A percentile compares a stretch with the other conserved stretches of the same genome.
phyloP scores from a whole-genome alignment of 2,113 vertebrate genomes.

The Butorides virescens region DNA sequence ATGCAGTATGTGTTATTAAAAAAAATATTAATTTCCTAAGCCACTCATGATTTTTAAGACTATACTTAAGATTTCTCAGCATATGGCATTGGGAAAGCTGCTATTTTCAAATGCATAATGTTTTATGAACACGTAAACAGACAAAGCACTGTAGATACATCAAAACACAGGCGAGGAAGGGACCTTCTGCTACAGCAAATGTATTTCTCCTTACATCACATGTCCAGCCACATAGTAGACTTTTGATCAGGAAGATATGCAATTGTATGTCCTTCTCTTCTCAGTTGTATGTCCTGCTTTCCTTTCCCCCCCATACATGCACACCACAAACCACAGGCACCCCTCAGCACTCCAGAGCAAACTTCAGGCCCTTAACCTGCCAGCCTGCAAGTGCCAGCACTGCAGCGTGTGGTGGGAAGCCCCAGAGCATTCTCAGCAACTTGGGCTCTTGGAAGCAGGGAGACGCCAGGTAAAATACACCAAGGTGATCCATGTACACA shows the following conservation, averaged over 20 bases:
- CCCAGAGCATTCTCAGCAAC: not conserved
- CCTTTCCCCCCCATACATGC: not conserved
- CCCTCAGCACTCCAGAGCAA: not conserved
- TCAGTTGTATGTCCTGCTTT: not conserved
- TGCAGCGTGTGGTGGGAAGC: fast-evolving
- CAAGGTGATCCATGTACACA: not conserved
- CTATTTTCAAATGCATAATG: slow-evolving; percentile 63
- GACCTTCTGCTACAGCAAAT: slow-evolving; percentile 44
- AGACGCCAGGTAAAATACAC: not conserved
- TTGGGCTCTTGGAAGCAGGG: not conserved
- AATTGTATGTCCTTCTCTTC: not conserved
- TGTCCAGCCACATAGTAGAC: not conserved
- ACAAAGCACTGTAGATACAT: slow-evolving; percentile 43
- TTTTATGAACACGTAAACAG: slow-evolving; percentile 55
- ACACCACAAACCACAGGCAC: not conserved
- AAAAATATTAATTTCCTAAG: slow-evolving; percentile 47
- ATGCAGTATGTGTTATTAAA: slow-evolving; percentile 31
- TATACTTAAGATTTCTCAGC: slow-evolving; percentile 55
- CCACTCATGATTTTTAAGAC: slow-evolving; percentile 35
- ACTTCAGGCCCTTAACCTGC: not conserved
- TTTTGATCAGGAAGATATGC: not conserved
- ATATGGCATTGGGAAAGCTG: slow-evolving; percentile 59
- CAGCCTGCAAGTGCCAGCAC: not conserved
- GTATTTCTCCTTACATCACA: not conserved
- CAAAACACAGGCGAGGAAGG: slow-evolving; percentile 50